A percentile compares a stretch with the other conserved stretches of the same genome.
Evolutionary conservation across 1,140 invertebrate species (phyloP).

Genomic region (Pseudachorutes palmiensis): DNA sequence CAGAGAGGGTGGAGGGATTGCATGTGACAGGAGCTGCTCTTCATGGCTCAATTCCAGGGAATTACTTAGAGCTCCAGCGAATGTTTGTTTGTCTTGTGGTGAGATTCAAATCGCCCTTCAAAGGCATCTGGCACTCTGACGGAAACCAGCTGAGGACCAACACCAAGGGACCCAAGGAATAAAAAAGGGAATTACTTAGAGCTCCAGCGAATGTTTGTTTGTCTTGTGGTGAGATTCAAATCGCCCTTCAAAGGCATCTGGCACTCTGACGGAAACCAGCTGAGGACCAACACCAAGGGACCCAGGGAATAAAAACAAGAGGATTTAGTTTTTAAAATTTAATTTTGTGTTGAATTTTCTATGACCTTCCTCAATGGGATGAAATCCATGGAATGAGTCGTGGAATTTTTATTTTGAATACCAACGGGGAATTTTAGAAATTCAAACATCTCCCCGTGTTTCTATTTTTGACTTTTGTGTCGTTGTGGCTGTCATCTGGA

Average conservation of each 20-base stretch:
- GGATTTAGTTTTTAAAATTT: no score
- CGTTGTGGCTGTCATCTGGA: not conserved
- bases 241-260: slow-evolving; percentile 1
- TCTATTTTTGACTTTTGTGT: not conserved
- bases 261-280: no score
- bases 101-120: not conserved
- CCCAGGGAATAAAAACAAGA: no score
- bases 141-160: no score
- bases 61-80: not conserved
- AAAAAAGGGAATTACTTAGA: slow-evolving; percentile 8
- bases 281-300: no score
- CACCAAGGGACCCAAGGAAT: no score
- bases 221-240: not conserved
- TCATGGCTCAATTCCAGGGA: slow-evolving; percentile 7
- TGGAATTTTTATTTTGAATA: no score
- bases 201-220: not conserved
- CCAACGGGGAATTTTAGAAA: no score
- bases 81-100: slow-evolving; percentile 8
- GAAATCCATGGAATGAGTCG: no score
- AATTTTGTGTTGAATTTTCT: no score
- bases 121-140: slow-evolving; percentile 2
- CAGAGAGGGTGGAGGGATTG: not conserved
- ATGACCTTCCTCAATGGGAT: no score
- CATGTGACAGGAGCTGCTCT: not conserved
- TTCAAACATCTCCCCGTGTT: no score